Evolutionary conservation across 2,888 invertebrate genomes (phyloP), one percentile per base, ranked within the genome.

Genomic region (Aphidius colemani): DNA sequence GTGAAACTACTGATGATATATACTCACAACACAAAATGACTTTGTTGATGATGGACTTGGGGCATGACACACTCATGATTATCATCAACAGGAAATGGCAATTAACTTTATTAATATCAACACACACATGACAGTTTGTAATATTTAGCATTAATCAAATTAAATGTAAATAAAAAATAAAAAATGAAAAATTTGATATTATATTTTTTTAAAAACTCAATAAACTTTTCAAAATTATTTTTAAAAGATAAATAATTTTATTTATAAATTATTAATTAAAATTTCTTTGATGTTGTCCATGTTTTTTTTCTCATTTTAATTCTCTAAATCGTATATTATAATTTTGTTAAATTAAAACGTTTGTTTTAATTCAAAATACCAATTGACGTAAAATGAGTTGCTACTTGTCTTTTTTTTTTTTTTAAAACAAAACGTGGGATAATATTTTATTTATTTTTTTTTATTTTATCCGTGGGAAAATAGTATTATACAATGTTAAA

Each of bases 71-170:
- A 46, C 46, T 40, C 39, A 53, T 61, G 65, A 65, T 61, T 57
- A 51, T 41, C 57, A 65, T 69, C 69, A 77, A 77, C 80, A 77
- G 80, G 80, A 80, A 80, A 72, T 70, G 70, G 70, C 73, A 78
- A 77, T 79, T 79, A 75, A 77, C 75, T 74, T 74, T 73, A 78
- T 79, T 79, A 80, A 80, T 77, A 74, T 30, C 60, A 55, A 59
- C 61, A 70, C 67, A 74, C 75, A 5, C 3, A 30, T 30, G 30
- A 5, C 30, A 30, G 3, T 30, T 30, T 30, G 30, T 3, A 30
- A 30, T 30, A 30, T 30, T 30, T 30, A 30, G 30, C 5, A 5
- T 30, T 30, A 5, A 30, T 30, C 30, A 56, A 44, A 44, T 43
- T 9, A 18, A 18, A n/a, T 43, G 11, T 9, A 11, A 11, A 18